Evolutionary conservation across 2,113 vertebrate genomes (phyloP).

Genomic region (Brachyhypopomus gauderio): DNA sequence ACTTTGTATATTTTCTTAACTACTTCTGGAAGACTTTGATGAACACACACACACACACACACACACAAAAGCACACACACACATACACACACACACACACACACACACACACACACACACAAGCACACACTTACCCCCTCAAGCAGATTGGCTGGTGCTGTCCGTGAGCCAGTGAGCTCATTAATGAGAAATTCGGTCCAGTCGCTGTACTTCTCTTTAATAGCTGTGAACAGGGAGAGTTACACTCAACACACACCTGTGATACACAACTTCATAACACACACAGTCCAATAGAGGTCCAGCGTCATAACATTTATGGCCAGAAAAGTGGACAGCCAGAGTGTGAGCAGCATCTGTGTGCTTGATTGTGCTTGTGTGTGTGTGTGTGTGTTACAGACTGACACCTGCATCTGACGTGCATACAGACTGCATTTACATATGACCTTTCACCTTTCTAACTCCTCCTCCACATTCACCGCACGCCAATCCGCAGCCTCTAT

Average conservation of each 20-base stretch:
- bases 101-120: not conserved
- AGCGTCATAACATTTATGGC: conserved; percentile 47
- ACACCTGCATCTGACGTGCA: not conserved
- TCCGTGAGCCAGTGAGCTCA: conserved; percentile 91
- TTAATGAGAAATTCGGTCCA: conserved; percentile 94
- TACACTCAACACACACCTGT: not conserved
- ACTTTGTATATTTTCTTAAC: not conserved
- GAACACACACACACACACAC: not conserved
- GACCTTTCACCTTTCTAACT: conserved; percentile 7
- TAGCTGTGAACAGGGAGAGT: conserved; percentile 73
- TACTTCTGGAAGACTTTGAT: not conserved
- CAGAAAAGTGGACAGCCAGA: not conserved
- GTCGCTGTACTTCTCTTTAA: conserved; percentile 90
- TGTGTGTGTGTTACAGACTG: conserved; percentile 1
- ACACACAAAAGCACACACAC: too few species aligned
- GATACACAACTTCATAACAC: conserved; percentile 14
- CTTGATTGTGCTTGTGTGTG: not conserved
- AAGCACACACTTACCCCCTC: conserved; percentile 86
- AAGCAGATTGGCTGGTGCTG: conserved; percentile 89
- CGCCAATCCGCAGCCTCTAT: not conserved
- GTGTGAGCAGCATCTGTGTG: not conserved
- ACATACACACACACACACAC: too few species aligned
- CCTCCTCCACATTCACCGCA: conserved; percentile 1
- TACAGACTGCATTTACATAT: conserved; percentile 3
- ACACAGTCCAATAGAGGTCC: conserved; percentile 7